Percentiles rank a stretch among this genome's conserved stretches.
Conservation (phyloP, 1,140 invertebrate species). For the Phthorimaea operculella region DNA sequence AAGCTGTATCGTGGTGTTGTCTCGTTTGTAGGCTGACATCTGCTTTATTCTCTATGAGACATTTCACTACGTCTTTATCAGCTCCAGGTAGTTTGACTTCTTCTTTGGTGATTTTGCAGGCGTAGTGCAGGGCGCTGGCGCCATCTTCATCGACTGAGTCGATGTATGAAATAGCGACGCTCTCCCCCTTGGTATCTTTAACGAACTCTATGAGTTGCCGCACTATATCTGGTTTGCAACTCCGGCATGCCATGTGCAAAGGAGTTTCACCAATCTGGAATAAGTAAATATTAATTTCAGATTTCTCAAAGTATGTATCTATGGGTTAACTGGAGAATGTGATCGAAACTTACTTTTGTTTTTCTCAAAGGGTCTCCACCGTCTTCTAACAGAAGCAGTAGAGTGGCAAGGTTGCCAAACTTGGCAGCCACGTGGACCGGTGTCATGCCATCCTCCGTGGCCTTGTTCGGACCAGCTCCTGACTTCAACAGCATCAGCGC, state of each 20-base stretch:
- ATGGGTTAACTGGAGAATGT: no score
- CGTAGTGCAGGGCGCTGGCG: slow-evolving; percentile 92
- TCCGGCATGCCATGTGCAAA: slow-evolving; percentile 88
- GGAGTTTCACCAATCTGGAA: slow-evolving; percentile 93
- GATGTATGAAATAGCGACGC: slow-evolving; percentile 78
- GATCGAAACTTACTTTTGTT: slow-evolving; percentile 77
- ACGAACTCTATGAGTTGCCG: slow-evolving; percentile 87
- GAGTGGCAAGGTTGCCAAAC: slow-evolving; percentile 86
- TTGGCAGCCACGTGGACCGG: slow-evolving; percentile 92
- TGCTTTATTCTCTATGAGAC: slow-evolving; percentile 89
- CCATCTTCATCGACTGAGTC: slow-evolving; percentile 90
- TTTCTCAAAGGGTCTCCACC: slow-evolving; percentile 90
- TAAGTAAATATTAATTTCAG: no score
- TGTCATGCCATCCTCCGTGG: slow-evolving; percentile 92
- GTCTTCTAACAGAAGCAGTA: slow-evolving; percentile 89
- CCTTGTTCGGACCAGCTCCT: slow-evolving; percentile 94
- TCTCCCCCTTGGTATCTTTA: slow-evolving; percentile 77
- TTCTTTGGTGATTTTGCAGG: slow-evolving; percentile 81
- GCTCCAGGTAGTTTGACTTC: slow-evolving; percentile 81
- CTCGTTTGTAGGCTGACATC: slow-evolving; percentile 88
- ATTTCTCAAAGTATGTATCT: no score
- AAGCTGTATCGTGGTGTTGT: slow-evolving; percentile 90
- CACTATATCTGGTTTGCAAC: slow-evolving; percentile 88
- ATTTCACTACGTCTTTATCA: slow-evolving; percentile 89
- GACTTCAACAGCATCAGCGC: slow-evolving; percentile 97